Evolutionary conservation across 2,888 invertebrate species (phyloP), one percentile per base, ranked within the genome.

Genomic region (Melolontha melolontha): DNA sequence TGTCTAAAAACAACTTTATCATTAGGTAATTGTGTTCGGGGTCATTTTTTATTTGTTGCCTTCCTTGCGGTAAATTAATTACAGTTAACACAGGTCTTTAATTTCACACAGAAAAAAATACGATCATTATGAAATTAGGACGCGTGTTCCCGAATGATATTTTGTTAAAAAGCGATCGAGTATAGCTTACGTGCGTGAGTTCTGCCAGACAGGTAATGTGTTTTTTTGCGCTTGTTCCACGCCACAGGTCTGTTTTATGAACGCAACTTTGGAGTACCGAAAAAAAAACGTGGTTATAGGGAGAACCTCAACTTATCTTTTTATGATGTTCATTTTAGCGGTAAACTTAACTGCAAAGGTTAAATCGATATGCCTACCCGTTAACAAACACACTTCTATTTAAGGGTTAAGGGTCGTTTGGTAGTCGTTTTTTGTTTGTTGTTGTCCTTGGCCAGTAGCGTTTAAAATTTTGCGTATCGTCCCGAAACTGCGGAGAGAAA

Each of bases 311-410:
- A 57, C 42, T 42, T 57, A 57, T 57, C 57, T 57, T 42, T 55
- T 57, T 44, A 57, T 44, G 51, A 51, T 51, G 57, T 42, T 57
- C 57, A 42, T 57, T 57, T 57, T 42, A 57, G 27, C 41, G 57
- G 42, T 16, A 57, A 57, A 17, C 22, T 57, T 57, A 12, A 44
- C 42, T 27, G 40, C 16, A 27, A 42, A 41, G 42, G 42, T n/a
- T 57, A 42, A 27, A 44, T 55, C 41, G 55, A 55, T 55, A 55
- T 27, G 27, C 22, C 22, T 22, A 4, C 7, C 12, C 57, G 42
- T 57, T 57, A 57, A 42, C 57, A 57, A 57, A 57, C 44, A 54
- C 17, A 39, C 40, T 14, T 39, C 39, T 44, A 7, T 57, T 57
- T 57, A 42, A 42, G 44, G 57, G n/a, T 42, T 4, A 22, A 22